Percentiles rank a stretch among this genome's conserved stretches.
Evolutionary conservation across 2,113 vertebrate species (phyloP).

Genomic region (Tragelaphus strepsiceros): DNA sequence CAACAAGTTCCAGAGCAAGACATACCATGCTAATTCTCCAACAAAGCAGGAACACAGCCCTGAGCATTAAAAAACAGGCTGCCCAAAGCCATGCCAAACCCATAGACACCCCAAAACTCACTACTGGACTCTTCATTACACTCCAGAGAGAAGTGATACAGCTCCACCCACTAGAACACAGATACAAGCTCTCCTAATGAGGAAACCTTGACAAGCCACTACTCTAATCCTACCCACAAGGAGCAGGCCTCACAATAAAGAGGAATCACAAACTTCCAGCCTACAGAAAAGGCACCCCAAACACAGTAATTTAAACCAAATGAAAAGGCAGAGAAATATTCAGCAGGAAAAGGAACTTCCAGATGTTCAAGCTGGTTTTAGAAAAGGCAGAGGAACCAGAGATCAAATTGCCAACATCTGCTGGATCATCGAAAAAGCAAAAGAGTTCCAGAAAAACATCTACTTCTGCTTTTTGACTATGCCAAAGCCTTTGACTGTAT

Average conservation of each 20-base stretch:
- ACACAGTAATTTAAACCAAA: background rate
- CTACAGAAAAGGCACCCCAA: background rate
- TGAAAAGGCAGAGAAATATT: background rate
- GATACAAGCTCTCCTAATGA: background rate
- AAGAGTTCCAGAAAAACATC: too few relatives aligned
- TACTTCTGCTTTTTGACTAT: too few relatives aligned
- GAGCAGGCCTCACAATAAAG: background rate
- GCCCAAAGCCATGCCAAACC: background rate
- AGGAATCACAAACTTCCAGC: background rate
- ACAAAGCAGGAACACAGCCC: background rate
- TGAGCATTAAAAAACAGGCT: background rate
- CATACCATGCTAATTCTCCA: background rate
- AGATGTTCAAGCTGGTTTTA: too few relatives aligned
- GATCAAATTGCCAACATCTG: too few relatives aligned
- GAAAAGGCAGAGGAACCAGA: too few relatives aligned
- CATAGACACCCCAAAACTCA: background rate
- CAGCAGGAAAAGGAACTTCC: background rate
- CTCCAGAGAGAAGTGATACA: background rate
- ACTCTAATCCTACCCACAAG: background rate
- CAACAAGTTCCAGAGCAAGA: background rate
- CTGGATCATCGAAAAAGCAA: too few relatives aligned
- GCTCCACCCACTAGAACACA: background rate
- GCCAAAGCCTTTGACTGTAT: too few relatives aligned
- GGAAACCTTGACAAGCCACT: background rate
- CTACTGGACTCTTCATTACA: background rate